phyloP scores from a whole-genome alignment of 2,113 vertebrate genomes.

The Bothrops jararaca region DNA sequence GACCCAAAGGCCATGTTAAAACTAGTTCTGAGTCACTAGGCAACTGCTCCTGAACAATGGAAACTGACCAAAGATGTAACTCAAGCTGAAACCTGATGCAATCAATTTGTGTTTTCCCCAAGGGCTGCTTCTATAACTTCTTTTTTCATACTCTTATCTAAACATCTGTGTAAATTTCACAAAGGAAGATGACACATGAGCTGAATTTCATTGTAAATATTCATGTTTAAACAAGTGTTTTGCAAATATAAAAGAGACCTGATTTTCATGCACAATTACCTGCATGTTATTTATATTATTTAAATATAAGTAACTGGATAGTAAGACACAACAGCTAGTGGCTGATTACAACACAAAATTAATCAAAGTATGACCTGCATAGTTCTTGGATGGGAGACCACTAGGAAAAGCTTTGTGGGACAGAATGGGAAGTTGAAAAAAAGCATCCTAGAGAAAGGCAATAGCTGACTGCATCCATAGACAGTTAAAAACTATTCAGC shows the following conservation, averaged over 20 bases:
- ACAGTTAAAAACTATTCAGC: background rate
- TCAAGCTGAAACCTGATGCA: background rate
- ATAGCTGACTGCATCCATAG: background rate
- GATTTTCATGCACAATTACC: background rate
- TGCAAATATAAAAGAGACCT: background rate
- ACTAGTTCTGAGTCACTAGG: background rate
- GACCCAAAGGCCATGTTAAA: background rate
- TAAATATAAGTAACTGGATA: background rate
- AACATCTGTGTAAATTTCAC: background rate
- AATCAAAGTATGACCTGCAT: background rate
- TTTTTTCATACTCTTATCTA: background rate
- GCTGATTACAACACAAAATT: background rate
- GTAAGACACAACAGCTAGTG: background rate
- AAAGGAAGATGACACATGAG: background rate
- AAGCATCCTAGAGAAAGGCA: background rate
- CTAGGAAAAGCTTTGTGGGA: background rate
- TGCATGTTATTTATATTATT: background rate
- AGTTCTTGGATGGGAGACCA: background rate
- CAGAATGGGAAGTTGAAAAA: background rate
- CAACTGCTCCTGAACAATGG: slow-evolving; percentile 9
- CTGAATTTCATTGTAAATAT: background rate
- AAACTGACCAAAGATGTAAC: background rate
- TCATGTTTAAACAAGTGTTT: background rate
- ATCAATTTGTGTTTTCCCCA: background rate
- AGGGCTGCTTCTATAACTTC: background rate